These are phyloP conservation scores for Cosmopolites sordidus DNA, from an alignment of 2,888 invertebrate species.

Conservation along the genomic window DNA sequence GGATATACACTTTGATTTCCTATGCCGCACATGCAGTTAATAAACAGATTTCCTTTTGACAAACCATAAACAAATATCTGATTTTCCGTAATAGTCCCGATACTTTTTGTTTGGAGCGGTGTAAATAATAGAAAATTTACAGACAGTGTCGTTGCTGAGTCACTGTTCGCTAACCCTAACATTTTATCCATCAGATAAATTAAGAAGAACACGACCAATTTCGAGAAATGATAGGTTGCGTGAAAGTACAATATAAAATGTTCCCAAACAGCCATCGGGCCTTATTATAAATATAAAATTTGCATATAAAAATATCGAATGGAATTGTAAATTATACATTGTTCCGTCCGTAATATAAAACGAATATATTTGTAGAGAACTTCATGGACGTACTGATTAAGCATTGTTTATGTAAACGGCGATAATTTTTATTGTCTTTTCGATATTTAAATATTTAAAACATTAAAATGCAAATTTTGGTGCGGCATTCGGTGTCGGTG, in stretches of 20 bases:
- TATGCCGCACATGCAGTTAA: too few relatives aligned
- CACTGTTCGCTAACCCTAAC: neutral
- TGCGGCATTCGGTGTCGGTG: slow-evolving; percentile 1
- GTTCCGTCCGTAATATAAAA: slow-evolving; percentile 28
- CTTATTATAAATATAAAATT: slow-evolving; percentile 36
- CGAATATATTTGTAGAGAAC: slow-evolving; percentile 4
- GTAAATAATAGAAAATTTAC: too few relatives aligned
- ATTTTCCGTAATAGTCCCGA: too few relatives aligned
- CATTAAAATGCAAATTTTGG: slow-evolving; percentile 15
- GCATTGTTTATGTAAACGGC: slow-evolving; percentile 18
- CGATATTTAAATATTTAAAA: slow-evolving; percentile 14
- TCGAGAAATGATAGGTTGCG: slow-evolving; percentile 2
- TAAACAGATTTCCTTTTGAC: too few relatives aligned
- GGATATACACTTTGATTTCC: too few relatives aligned
- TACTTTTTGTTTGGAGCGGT: too few relatives aligned
- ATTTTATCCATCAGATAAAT: neutral
- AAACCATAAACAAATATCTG: too few relatives aligned
- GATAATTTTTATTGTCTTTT: slow-evolving; percentile 11
- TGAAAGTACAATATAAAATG: slow-evolving; percentile 1
- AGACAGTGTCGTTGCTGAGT: too few relatives aligned
- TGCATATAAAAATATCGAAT: slow-evolving; percentile 41
- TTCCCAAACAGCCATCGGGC: slow-evolving; percentile 17
- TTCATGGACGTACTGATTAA: slow-evolving; percentile 17
- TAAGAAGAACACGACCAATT: slow-evolving; percentile 5
- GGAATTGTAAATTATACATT: slow-evolving; percentile 43